Base-by-base conservation (phyloP, 2,888 invertebrate genomes). In the Epistrophe eligans region DNA sequence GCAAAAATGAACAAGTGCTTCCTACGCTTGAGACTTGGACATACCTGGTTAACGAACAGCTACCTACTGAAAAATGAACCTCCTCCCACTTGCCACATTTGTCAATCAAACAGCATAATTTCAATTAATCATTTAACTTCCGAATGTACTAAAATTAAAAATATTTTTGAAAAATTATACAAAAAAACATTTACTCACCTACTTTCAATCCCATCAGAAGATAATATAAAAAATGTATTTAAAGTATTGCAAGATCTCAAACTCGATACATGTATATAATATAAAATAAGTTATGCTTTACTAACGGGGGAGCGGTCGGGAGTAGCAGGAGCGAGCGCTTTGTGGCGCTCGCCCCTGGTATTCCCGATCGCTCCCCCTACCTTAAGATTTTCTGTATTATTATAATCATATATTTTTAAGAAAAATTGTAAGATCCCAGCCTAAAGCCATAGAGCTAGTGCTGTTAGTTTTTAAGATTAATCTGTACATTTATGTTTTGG, bases 1-100 rank as follows among this genome's bases (percentile, higher is more conserved):
- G 19, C 52, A 6, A 52, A 52, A 52, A 52, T 52, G 52, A 50
- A 50, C 52, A 11, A 11, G 4, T 55, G 52, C 24, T 55, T 55
- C 17, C 7, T 15, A 28, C 24, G 52, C 13, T 8, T 55, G 28
- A 24, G 28, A 24, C 52, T 52, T 52, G 24, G 52, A 15, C 52
- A 55, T 15, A 55, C 52, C 15, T 55, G 28, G 52, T 28, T 15
- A 24, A 55, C 52, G 7, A 55, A 55, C 15, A 55, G 24, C 52
- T 24, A 28, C 24, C 15, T 55, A 13, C 6, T 28, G 7, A 55
- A 55, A 13, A 55, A 28, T 0, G 15, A 28, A 55, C 28, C 28
- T 15, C 24, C 52, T 15, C 3, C 15, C 24, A 55, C 8, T 28
- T 55, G 52, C 28, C 52, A 52, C 24, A 19, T 52, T 6, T 52